Percentiles rank a stretch among this genome's conserved stretches.
These are phyloP conservation scores for Diloba caeruleocephala DNA, from an alignment of 2,888 invertebrate species.

Conservation along the genomic window DNA sequence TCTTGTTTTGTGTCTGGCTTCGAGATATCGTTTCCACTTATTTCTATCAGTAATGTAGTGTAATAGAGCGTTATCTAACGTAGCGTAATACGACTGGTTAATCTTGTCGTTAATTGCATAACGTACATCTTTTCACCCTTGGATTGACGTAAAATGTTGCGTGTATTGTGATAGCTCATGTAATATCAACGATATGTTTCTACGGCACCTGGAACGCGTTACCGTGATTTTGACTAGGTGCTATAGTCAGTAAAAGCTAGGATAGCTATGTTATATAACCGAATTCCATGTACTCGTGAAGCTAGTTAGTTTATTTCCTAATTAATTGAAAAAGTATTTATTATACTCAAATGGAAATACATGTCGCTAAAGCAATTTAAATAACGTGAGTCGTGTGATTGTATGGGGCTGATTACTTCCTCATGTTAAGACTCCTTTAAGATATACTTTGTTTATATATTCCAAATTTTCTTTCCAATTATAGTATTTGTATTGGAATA, in stretches of 20 bases:
- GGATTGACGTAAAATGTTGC: constrained; percentile 46
- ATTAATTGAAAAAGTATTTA: constrained; percentile 36
- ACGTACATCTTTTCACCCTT: constrained; percentile 53
- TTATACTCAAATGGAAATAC: constrained; percentile 1
- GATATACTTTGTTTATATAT: too few relatives aligned
- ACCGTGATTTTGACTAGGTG: constrained; percentile 12
- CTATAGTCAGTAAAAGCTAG: constrained; percentile 32
- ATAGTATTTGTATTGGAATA: too few relatives aligned
- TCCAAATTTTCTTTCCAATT: too few relatives aligned
- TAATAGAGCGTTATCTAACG: constrained; percentile 76
- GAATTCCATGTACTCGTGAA: constrained; percentile 19
- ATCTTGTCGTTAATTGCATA: constrained; percentile 53
- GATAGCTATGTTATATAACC: constrained; percentile 36
- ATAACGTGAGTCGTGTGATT: constrained; percentile 31
- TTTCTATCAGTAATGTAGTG: constrained; percentile 59
- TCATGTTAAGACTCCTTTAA: constrained; percentile 1
- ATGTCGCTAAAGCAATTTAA: constrained; percentile 30
- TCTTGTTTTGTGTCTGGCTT: constrained; percentile 33
- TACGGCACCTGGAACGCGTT: constrained; percentile 2
- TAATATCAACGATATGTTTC: constrained; percentile 23
- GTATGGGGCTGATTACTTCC: constrained; percentile 20
- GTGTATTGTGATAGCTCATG: constrained; percentile 52
- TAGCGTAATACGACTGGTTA: constrained; percentile 68
- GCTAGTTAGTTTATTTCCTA: constrained; percentile 40
- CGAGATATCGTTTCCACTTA: constrained; percentile 50